Base-by-base conservation (phyloP, 2,888 invertebrate genomes). In the Heliconius ethilla region DNA sequence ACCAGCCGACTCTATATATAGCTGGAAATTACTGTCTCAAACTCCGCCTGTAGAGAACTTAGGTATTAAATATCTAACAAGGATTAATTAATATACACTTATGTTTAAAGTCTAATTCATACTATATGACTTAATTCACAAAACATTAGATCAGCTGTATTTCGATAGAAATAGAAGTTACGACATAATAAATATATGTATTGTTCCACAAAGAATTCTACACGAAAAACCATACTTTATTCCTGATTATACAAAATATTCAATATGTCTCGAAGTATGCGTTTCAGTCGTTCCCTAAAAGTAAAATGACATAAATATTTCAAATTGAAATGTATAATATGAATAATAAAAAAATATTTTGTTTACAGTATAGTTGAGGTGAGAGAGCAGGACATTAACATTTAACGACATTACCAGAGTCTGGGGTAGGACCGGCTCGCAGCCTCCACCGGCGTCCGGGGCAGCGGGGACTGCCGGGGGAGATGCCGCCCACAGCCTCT, bases 401-500 rank as follows among this genome's bases (percentile, higher is more conserved):
- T 51, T 51, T 51, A 51, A 82, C 78, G 75, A 75, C 78, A 81
- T 81, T 82, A 83, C 79, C 77, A 81, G 77, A 69, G 75, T 79
- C 79, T 80, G 77, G 79, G 81, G 78, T 78, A 79, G 75, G 80
- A 70, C 76, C 74, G 76, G 74, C 79, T 80, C 77, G 82, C 79
- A 81, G 73, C 70, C 78, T 78, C 75, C 80, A 78, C 78, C 77
- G 79, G 78, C 67, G 76, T 77, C 80, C 77, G 45, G 51, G 65
- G 79, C 78, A 75, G 85, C 85, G 86, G 81, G 86, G 83, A 78
- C 72, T 78, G 79, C 55, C 65, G 72, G 62, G 70, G n/a, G 73
- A 75, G 77, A 79, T 51, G 78, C 82, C 85, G 81, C 82, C 84
- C 83, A 83, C 82, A 81, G 79, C 83, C 83, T 84, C 83, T 78